phyloP scores from a whole-genome alignment of 2,888 invertebrate species.

The Andrena fulva region DNA sequence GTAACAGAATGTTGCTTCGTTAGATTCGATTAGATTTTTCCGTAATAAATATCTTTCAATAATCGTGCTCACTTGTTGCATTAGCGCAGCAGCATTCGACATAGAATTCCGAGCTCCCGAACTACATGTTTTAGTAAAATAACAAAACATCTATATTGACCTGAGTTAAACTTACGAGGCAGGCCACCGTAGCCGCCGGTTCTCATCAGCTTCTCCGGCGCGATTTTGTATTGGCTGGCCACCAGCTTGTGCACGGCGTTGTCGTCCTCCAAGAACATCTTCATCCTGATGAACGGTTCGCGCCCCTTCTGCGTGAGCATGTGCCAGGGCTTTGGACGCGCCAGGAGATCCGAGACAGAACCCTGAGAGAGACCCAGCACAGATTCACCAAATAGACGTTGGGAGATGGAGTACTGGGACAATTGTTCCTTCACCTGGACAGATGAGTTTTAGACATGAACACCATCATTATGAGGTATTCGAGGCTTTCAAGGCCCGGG shows the following conservation, averaged over 20 bases:
- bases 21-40: neutral
- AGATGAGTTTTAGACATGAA: conserved; percentile 9
- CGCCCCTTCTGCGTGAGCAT: conserved; percentile 99
- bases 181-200: conserved; percentile 96
- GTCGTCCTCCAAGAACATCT: conserved; percentile 98
- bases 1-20: conserved; percentile 50
- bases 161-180: conserved; percentile 89
- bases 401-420: conserved; percentile 98
- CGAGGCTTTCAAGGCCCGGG: neutral
- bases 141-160: conserved; percentile 85
- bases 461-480: neutral
- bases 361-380: conserved; percentile 99
- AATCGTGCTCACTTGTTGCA: neutral
- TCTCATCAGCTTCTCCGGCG: conserved; percentile 98
- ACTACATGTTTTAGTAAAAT: conserved; percentile 69
- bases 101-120: conserved; percentile 67
- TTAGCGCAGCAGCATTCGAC: conserved; percentile 39
- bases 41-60: neutral
- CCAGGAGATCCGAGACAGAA: conserved; percentile 98
- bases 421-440: conserved; percentile 94
- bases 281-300: conserved; percentile 99
- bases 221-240: conserved; percentile 98
- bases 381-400: conserved; percentile 98
- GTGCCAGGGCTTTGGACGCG: conserved; percentile 99
- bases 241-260: conserved; percentile 97